These are phyloP conservation scores for Podotricha telesiphe DNA, from an alignment of 2,888 invertebrate genomes.

Conservation along the genomic window DNA sequence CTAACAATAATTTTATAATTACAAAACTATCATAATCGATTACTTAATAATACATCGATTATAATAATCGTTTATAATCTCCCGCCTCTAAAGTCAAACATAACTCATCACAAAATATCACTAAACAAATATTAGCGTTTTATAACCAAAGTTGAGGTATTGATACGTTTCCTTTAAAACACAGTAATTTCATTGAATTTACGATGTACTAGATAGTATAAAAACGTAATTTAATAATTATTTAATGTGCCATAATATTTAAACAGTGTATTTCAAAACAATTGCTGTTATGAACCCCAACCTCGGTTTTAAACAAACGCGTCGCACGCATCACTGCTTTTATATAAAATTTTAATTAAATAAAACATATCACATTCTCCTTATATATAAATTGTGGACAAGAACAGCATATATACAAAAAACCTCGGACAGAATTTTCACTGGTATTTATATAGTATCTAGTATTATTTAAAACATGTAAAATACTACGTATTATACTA, in stretches of 20 bases:
- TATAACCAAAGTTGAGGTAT: background rate
- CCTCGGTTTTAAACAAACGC: background rate
- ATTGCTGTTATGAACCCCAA: background rate
- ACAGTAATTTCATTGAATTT: no score
- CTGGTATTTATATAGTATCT: constrained; percentile 17
- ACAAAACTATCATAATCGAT: background rate
- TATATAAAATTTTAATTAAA: constrained; percentile 27
- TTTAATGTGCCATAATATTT: background rate
- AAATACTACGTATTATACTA: background rate
- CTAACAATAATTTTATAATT: constrained; percentile 2
- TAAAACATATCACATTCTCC: constrained; percentile 36
- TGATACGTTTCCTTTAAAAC: constrained; percentile 2
- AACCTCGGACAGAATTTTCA: constrained; percentile 22
- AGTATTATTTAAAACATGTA: constrained; percentile 7
- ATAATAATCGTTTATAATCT: constrained; percentile 1
- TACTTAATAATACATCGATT: constrained; percentile 3
- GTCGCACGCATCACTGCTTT: background rate
- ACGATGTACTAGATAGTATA: background rate
- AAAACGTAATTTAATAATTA: background rate
- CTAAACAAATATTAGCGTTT: constrained; percentile 12
- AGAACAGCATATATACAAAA: constrained; percentile 8
- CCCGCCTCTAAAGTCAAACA: constrained; percentile 15
- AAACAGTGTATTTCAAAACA: background rate
- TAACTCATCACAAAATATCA: constrained; percentile 35
- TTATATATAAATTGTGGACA: constrained; percentile 28